phyloP scores from a whole-genome alignment of 2,888 invertebrate genomes.

The Pantelozetes paolii region DNA sequence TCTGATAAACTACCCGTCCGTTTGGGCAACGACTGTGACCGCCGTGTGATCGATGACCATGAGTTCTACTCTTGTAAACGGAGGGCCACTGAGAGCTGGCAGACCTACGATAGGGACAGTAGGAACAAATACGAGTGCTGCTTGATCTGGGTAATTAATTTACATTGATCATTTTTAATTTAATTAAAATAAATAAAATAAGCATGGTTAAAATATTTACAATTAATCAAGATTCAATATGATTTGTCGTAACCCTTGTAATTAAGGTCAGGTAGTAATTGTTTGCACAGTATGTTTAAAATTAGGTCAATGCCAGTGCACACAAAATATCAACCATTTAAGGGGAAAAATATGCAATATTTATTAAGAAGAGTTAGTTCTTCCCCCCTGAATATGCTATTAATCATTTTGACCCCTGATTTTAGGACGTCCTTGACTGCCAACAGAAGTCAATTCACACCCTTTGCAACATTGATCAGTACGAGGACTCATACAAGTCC shows the following conservation, averaged over 20 bases:
- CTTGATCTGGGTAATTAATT: not conserved
- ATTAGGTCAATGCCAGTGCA: too few species aligned
- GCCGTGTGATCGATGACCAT: not conserved
- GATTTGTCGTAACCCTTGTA: too few species aligned
- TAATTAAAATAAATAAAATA: too few species aligned
- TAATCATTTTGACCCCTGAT: too few species aligned
- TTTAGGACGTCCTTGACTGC: not conserved
- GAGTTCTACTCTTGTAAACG: not conserved
- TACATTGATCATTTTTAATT: too few species aligned
- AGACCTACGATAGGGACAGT: not conserved
- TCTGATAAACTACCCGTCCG: not conserved
- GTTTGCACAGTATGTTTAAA: too few species aligned
- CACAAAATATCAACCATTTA: too few species aligned
- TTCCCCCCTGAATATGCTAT: too few species aligned
- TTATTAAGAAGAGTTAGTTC: too few species aligned
- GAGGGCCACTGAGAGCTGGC: not conserved
- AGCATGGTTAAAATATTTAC: not conserved
- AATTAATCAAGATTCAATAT: too few species aligned
- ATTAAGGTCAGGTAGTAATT: too few species aligned
- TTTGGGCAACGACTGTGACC: not conserved
- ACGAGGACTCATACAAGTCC: not conserved
- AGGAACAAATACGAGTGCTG: not conserved
- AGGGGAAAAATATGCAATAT: too few species aligned
- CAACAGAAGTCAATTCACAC: not conserved
- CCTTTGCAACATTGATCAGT: not conserved